Conservation (phyloP, 2,888 invertebrate genomes). For the Tinea trinotella region DNA sequence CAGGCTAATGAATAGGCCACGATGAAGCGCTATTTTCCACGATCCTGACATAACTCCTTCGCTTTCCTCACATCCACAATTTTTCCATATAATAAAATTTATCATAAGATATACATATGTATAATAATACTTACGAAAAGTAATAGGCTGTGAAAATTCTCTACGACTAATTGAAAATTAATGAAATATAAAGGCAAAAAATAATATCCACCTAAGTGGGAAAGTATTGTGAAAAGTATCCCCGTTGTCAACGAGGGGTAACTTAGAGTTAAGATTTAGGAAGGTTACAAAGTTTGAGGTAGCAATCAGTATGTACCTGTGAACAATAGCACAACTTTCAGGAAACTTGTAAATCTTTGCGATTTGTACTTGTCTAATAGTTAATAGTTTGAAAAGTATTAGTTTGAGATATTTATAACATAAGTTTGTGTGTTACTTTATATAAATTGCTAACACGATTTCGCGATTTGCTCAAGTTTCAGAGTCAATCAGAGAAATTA, state of each 20-base stretch:
- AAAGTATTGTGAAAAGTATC: slow-evolving; percentile 22
- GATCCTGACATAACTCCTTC: no score
- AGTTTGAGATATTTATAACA: neutral
- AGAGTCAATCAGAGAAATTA: no score
- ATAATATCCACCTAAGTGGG: neutral
- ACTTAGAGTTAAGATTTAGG: slow-evolving; percentile 45
- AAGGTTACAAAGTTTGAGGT: slow-evolving; percentile 41
- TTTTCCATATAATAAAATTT: no score
- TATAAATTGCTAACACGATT: no score
- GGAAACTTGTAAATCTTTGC: slow-evolving; percentile 9
- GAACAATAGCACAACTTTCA: neutral
- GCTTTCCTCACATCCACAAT: no score
- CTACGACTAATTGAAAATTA: neutral
- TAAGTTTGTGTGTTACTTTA: no score
- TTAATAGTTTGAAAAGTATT: neutral
- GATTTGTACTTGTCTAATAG: slow-evolving; percentile 1
- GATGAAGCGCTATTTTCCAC: no score
- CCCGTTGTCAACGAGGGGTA: slow-evolving; percentile 41
- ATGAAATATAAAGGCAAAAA: neutral
- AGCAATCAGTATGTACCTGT: slow-evolving; percentile 28
- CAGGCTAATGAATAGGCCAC: no score
- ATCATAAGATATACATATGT: no score
- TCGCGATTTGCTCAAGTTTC: no score
- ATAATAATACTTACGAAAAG: neutral
- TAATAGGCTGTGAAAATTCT: neutral